Evolutionary conservation across 92 coral and sea anemone species (phyloP).

Genomic region (Palythoa grandis): DNA sequence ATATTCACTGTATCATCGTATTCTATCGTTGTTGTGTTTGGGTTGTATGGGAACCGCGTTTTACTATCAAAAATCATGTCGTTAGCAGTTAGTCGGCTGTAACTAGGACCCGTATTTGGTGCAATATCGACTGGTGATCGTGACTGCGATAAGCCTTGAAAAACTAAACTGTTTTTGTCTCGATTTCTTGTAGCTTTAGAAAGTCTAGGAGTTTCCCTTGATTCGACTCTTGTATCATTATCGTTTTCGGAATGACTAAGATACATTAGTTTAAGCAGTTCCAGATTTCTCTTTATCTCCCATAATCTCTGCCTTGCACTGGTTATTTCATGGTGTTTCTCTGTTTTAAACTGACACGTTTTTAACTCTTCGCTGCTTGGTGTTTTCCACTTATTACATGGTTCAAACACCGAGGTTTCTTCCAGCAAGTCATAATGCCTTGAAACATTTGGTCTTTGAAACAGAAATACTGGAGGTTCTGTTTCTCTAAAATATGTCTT

Average conservation of each 20-base stretch:
- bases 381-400: slow-evolving; percentile 24
- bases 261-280: slow-evolving; percentile 8
- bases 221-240: background rate
- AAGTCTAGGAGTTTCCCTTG: background rate
- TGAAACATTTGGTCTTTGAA: background rate
- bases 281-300: slow-evolving; percentile 25
- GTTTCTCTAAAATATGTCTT: background rate
- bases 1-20: background rate
- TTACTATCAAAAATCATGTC: background rate
- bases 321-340: background rate
- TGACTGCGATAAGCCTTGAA: background rate
- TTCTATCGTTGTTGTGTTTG: background rate
- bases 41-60: background rate
- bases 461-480: background rate
- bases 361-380: slow-evolving; percentile 27
- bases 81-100: background rate
- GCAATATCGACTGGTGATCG: background rate
- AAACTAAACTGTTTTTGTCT: background rate
- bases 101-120: background rate
- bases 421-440: background rate
- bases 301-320: slow-evolving; percentile 17
- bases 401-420: slow-evolving; percentile 34
- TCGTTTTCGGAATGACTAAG: slow-evolving; percentile 8
- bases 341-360: background rate
- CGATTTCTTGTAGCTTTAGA: background rate